Percentiles rank a stretch among this genome's conserved stretches.
Conservation (phyloP, 2,797 vertebrate species). For the Masticophis lateralis region DNA sequence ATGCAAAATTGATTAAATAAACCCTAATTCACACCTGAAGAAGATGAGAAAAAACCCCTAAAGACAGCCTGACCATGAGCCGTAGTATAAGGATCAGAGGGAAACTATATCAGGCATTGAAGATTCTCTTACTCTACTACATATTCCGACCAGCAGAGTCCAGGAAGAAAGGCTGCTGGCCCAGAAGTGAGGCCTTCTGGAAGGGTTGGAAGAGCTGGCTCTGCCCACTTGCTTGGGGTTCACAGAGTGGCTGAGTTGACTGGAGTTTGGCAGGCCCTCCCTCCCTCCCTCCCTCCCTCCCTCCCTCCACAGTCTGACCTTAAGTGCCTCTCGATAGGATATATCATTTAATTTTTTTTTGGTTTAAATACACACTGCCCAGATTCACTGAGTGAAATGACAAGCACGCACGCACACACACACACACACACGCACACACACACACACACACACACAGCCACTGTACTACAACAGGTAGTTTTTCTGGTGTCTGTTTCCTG, state of each 20-base stretch:
- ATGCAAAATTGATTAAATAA: background rate
- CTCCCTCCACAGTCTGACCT: rapidly evolving
- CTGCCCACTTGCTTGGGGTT: background rate
- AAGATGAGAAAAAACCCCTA: background rate
- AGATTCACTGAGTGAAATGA: background rate
- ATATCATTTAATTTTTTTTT: background rate
- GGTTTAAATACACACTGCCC: background rate
- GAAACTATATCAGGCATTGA: background rate
- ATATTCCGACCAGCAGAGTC: background rate
- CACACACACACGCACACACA: too few relatives aligned
- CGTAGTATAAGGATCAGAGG: background rate
- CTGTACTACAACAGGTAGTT: background rate
- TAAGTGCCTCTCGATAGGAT: background rate
- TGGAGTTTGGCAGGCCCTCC: background rate
- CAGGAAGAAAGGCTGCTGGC: background rate
- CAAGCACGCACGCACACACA: too few relatives aligned
- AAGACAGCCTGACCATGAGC: background rate
- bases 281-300: background rate
- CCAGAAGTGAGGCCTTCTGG: too few relatives aligned
- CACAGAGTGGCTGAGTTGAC: background rate
- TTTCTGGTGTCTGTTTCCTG: background rate
- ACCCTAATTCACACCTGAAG: background rate
- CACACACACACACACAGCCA: background rate
- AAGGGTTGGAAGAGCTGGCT: background rate
- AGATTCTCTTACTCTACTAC: background rate